A percentile compares a stretch with the other conserved stretches of the same genome.
phyloP scores from a whole-genome alignment of 2,797 vertebrate genomes.

The Nyctibius grandis region DNA sequence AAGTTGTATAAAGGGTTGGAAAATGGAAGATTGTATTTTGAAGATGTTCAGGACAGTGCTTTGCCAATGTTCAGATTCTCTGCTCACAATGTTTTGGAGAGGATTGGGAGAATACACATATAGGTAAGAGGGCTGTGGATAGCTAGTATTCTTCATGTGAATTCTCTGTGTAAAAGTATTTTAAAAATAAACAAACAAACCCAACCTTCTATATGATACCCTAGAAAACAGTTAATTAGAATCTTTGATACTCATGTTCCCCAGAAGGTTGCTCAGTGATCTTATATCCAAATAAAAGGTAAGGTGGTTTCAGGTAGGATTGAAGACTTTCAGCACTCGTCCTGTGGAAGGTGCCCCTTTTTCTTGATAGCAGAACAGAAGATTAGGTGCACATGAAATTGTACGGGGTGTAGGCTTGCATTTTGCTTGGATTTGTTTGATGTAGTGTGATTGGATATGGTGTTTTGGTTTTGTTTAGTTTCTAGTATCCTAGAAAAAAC shows the following conservation, averaged over 20 bases:
- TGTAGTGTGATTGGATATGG: not conserved
- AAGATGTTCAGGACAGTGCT: not conserved
- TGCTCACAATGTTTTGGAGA: not conserved
- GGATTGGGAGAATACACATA: accelerated
- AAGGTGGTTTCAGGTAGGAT: not conserved
- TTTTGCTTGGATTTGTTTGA: not conserved
- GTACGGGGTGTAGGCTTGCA: not conserved
- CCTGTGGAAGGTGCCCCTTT: not conserved
- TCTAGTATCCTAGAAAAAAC: not conserved
- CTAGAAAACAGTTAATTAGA: not conserved
- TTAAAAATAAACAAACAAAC: not conserved
- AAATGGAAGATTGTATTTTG: not conserved
- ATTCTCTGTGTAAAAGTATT: not conserved
- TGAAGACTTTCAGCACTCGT: not conserved
- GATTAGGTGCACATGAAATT: accelerated
- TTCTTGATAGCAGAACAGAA: not conserved
- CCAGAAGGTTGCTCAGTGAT: not conserved
- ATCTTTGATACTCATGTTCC: not conserved
- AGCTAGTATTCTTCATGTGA: not conserved
- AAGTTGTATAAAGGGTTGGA: not conserved
- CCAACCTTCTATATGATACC: not conserved
- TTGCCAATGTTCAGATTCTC: not conserved
- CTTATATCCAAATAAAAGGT: not conserved
- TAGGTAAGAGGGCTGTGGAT: not conserved
- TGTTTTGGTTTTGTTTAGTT: not conserved